phyloP scores from a whole-genome alignment of 2,888 invertebrate species.

The Patella caerulea region DNA sequence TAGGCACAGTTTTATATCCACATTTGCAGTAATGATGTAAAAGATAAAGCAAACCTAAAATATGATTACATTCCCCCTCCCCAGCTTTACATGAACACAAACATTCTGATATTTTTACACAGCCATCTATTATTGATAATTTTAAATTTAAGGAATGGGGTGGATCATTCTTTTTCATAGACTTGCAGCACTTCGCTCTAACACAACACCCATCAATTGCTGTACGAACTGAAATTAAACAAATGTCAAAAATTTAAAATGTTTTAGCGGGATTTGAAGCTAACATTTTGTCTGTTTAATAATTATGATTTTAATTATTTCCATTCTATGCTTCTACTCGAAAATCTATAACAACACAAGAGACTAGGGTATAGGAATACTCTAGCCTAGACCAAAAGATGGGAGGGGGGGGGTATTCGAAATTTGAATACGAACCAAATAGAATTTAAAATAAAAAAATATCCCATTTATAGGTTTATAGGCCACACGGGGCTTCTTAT shows the following conservation, averaged over 20 bases:
- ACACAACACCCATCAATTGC: not conserved
- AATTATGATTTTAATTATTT: no score
- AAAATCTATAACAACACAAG: no score
- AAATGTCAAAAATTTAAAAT: not conserved
- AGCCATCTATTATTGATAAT: not conserved
- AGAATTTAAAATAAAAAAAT: no score
- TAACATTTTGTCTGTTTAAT: no score
- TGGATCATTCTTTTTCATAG: not conserved
- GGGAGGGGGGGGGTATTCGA: no score
- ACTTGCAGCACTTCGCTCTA: not conserved
- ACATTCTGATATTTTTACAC: not conserved
- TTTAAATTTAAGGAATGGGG: not conserved
- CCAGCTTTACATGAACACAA: slow-evolving; percentile 1
- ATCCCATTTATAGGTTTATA: no score
- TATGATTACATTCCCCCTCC: not conserved
- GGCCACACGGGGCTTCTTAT: no score
- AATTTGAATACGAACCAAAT: no score
- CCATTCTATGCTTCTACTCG: no score
- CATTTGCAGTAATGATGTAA: not conserved
- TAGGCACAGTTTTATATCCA: not conserved
- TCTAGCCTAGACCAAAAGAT: no score
- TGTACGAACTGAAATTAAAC: not conserved
- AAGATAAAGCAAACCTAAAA: not conserved
- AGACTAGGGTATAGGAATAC: no score
- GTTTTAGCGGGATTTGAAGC: no score